Percentiles rank a stretch among this genome's conserved stretches.
phyloP scores from a whole-genome alignment of 2,888 invertebrate species.

The Raillietiella orientalis region DNA sequence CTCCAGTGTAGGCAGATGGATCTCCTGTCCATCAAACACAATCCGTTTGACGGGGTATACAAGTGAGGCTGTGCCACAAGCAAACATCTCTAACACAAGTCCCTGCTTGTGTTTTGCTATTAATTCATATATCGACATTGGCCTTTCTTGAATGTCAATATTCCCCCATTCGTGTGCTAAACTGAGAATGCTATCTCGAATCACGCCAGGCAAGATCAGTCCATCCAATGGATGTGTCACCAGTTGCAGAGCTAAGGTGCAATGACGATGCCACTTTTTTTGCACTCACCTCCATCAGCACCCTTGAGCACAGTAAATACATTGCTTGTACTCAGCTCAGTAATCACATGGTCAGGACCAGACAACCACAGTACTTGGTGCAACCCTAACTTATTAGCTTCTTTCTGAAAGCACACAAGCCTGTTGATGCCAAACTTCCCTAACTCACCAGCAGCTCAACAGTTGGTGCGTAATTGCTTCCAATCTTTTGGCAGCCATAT shows the following conservation, averaged over 20 bases:
- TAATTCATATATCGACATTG: constrained; percentile 52
- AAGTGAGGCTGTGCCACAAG: constrained; percentile 86
- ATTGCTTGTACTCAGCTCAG: constrained; percentile 98
- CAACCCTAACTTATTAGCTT: constrained; percentile 43
- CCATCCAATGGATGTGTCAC: constrained; percentile 78
- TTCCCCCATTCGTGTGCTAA: constrained; percentile 53
- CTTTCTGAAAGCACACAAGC: constrained; percentile 12
- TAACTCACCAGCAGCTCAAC: constrained; percentile 26
- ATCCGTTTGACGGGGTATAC: constrained; percentile 71
- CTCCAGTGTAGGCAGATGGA: constrained; percentile 17
- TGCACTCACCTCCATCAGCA: constrained; percentile 46
- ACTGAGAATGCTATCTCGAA: constrained; percentile 52
- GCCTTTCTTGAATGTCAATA: constrained; percentile 42
- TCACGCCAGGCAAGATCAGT: constrained; percentile 77
- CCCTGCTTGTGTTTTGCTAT: constrained; percentile 35
- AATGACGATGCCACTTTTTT: neutral
- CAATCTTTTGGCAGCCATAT: constrained; percentile 76
- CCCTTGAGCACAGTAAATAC: constrained; percentile 62
- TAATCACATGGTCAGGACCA: constrained; percentile 65
- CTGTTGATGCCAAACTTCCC: no score
- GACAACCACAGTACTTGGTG: constrained; percentile 92
- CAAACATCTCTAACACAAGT: constrained; percentile 80
- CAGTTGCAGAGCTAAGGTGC: constrained; percentile 40
- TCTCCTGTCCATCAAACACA: constrained; percentile 27
- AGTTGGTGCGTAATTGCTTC: constrained; percentile 68